These are phyloP conservation scores for Characodon lateralis DNA, from an alignment of 2,797 vertebrate genomes.

Conservation along the genomic window DNA sequence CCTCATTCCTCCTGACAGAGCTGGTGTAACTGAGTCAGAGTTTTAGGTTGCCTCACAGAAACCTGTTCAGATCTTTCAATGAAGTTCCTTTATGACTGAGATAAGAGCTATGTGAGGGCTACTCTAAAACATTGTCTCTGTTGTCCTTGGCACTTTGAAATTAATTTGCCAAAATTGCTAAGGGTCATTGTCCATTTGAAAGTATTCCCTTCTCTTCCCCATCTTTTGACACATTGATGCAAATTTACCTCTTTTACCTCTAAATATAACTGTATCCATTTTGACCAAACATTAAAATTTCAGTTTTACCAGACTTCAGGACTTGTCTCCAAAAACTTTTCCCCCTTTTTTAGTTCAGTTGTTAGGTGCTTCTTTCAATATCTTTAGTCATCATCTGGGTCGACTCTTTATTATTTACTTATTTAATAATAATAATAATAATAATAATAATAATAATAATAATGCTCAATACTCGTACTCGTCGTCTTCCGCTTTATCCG, in stretches of 20 bases:
- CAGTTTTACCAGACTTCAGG: not conserved
- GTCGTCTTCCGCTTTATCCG: no score
- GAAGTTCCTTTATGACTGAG: not conserved
- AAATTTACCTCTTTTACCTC: not conserved
- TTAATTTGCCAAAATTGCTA: not conserved
- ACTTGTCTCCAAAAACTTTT: not conserved
- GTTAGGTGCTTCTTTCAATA: not conserved
- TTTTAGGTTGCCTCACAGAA: not conserved
- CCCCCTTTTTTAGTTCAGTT: not conserved
- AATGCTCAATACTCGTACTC: no score
- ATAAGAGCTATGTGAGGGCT: not conserved
- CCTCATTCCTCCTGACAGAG: not conserved
- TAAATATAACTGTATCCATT: not conserved
- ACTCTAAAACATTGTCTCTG: not conserved
- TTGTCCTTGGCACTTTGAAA: not conserved
- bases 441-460: no score
- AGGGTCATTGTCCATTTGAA: not conserved
- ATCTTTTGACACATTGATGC: not conserved
- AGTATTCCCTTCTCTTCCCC: not conserved
- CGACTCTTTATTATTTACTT: not conserved
- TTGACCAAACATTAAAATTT: not conserved
- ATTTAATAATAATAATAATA: no score
- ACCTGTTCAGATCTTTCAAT: not conserved
- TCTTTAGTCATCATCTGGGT: not conserved
- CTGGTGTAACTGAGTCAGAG: not conserved